A percentile compares a stretch with the other conserved stretches of the same genome.
Conservation (phyloP, 2,888 invertebrate genomes). For the Tipula unca region DNA sequence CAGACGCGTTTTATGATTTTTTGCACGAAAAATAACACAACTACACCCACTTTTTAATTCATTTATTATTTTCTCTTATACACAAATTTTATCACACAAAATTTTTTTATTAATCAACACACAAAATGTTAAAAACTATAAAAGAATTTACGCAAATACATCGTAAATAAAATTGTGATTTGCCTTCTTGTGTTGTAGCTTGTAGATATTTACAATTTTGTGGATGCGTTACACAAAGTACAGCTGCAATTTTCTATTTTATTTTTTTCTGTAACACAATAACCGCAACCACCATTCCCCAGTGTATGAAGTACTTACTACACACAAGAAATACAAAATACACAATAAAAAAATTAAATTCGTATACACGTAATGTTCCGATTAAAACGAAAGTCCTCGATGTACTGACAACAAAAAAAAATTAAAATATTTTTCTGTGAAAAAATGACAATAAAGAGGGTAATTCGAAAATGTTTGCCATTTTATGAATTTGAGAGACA, state of each 20-base stretch:
- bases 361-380: not conserved
- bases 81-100: not conserved
- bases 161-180: not conserved
- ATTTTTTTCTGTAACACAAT: not conserved
- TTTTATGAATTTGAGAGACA: not conserved
- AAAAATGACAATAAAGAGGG: not conserved
- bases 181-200: not conserved
- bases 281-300: not conserved
- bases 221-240: not conserved
- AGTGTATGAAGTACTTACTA: not conserved
- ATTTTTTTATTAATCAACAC: not conserved
- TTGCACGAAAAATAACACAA: not conserved
- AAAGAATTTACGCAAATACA: not conserved
- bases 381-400: constrained; percentile 14
- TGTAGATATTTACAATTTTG: not conserved
- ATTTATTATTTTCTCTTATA: not conserved
- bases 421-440: not conserved
- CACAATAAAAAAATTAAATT: not conserved
- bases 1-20: not conserved
- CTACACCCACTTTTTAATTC: not conserved
- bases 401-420: not conserved
- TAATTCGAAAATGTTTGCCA: not conserved
- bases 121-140: not conserved
- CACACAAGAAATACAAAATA: not conserved
- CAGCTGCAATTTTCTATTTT: not conserved